phyloP scores from a whole-genome alignment of 2,888 invertebrate species.

The Eueremaeus valkanovi region DNA sequence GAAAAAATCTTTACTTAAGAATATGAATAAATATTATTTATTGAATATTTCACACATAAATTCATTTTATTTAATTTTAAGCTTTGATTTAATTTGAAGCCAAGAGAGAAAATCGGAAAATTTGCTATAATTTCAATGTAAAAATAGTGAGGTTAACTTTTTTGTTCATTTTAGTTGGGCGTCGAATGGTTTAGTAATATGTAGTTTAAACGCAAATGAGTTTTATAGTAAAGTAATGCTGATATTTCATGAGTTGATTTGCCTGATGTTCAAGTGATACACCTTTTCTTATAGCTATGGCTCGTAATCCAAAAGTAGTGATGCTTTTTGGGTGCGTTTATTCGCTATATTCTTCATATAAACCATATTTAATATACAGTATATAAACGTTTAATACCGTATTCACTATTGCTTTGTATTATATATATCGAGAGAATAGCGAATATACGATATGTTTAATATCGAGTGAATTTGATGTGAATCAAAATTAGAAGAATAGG shows the following conservation, averaged over 20 bases:
- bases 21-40: too few relatives aligned
- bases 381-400: too few relatives aligned
- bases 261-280: constrained; percentile 23
- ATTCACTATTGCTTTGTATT: too few relatives aligned
- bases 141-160: constrained; percentile 6
- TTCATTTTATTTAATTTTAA: not conserved
- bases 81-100: not conserved
- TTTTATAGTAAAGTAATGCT: constrained; percentile 11
- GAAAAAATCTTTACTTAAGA: not conserved
- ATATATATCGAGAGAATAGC: not conserved
- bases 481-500: constrained; percentile 35
- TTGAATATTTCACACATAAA: too few relatives aligned
- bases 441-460: constrained; percentile 30
- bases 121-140: not conserved
- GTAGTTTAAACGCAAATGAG: not conserved
- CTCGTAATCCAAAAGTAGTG: constrained; percentile 19
- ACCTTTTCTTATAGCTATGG: constrained; percentile 12
- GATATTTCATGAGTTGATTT: constrained; percentile 31
- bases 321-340: constrained; percentile 34
- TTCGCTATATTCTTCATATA: not conserved
- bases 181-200: constrained; percentile 15
- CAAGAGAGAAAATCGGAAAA: not conserved
- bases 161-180: not conserved
- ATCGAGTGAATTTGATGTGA: constrained; percentile 27
- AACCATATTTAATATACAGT: not conserved